Evolutionary conservation across 2,113 vertebrate species (phyloP).

Genomic region (Microcebus tavaratra): DNA sequence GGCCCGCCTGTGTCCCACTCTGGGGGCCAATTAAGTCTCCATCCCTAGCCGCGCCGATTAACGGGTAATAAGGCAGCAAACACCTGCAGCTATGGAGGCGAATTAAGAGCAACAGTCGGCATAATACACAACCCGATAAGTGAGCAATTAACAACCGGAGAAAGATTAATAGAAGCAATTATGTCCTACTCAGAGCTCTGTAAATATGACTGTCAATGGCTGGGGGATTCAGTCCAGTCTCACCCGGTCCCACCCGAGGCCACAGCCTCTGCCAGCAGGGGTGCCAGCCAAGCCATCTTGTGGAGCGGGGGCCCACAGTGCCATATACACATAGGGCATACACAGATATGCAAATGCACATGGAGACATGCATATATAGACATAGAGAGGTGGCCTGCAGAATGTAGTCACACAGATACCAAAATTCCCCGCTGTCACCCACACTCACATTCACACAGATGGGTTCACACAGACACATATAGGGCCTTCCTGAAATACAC

Average conservation of each 20-base stretch:
- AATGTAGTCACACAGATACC: background rate
- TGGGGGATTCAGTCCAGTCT: slow-evolving; percentile 54
- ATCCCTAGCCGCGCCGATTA: slow-evolving; percentile 75
- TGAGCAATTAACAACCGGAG: slow-evolving; percentile 83
- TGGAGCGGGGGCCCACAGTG: accelerated
- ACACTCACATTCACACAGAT: background rate
- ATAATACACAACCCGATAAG: slow-evolving; percentile 79
- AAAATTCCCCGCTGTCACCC: background rate
- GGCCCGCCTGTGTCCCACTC: slow-evolving; percentile 66
- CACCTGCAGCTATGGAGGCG: slow-evolving; percentile 82
- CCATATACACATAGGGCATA: background rate
- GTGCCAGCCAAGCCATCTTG: background rate
- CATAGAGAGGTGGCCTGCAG: background rate
- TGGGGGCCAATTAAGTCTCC: slow-evolving; percentile 81
- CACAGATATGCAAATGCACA: background rate
- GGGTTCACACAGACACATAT: background rate
- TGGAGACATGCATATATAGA: background rate
- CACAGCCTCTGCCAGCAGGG: background rate
- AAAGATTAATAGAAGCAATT: slow-evolving; percentile 74
- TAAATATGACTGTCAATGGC: slow-evolving; percentile 71
- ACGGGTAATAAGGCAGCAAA: slow-evolving; percentile 80
- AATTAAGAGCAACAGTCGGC: slow-evolving; percentile 82
- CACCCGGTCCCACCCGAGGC: slow-evolving; percentile 44
- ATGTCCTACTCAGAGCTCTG: slow-evolving; percentile 67
- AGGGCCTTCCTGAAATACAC: background rate